Evolutionary conservation across 2,797 vertebrate species (phyloP), one percentile per base, ranked within the genome.

Genomic region (Megaceryle alcyon): DNA sequence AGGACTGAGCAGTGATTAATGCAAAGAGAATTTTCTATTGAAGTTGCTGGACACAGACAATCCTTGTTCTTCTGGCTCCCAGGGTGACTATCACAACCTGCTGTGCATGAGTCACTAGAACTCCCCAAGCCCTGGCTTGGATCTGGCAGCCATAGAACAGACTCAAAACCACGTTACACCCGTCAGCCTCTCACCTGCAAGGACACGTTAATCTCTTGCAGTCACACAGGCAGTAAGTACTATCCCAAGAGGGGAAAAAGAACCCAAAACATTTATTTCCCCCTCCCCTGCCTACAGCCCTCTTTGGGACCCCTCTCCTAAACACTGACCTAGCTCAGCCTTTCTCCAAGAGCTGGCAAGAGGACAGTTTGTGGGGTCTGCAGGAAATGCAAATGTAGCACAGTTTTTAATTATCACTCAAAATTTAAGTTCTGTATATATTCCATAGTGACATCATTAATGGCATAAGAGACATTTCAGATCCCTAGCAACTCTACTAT

Each of bases 311-410:
- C 5, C 5, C 5, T 10, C 31, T 63, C 25, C 22, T 26, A 28
- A 59, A 35, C 3, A 2, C 20, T 66, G 53, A 29, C 53, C 63
- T 29, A 28, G 25, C 14, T 71, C 46, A 46, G 3, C 14, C 21
- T 25, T 72, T 20, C 26, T 56, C 51, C 37, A 17, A 53, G 37
- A 26, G 5, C 19, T n/a, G 46, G 43, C 33, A 51, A 39, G 26
- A 75, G 53, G 25, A 29, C 46, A 66, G 21, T 8, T 56, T 48
- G 11, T 16, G 19, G 18, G 6, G 23, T 26, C 46, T 19, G 10
- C n/a, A 46, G 31, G 10, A 64, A 56, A 61, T 23, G 41, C 0
- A 33, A 61, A 46, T 0, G 0, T 10, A 46, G 10, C 4, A 9
- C 14, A 48, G 78, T 54, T 51, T 39, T 84, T 79, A 81, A 81